Evolutionary conservation across 2,888 invertebrate species (phyloP).

Genomic region (Apamea epomidion): DNA sequence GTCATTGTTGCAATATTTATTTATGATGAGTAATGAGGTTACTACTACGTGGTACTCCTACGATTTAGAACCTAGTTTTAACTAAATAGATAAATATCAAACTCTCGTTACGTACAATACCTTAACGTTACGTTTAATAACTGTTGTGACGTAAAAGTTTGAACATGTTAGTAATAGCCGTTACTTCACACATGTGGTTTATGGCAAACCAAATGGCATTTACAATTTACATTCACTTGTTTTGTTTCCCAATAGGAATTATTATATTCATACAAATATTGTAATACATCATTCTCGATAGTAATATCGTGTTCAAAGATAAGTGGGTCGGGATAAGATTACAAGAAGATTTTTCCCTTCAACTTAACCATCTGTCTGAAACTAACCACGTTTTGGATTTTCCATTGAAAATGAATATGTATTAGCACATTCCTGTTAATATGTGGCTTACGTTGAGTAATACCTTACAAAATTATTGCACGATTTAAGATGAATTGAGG

Average conservation of each 20-base stretch:
- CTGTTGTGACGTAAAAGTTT: slow-evolving; percentile 55
- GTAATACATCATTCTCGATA: slow-evolving; percentile 7
- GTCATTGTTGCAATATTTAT: slow-evolving; percentile 40
- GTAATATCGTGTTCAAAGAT: slow-evolving; percentile 10
- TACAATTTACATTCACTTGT: slow-evolving; percentile 25
- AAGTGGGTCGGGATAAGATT: slow-evolving; percentile 21
- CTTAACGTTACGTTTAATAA: slow-evolving; percentile 59
- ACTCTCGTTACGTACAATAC: slow-evolving; percentile 40
- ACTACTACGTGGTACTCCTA: slow-evolving; percentile 16
- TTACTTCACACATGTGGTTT: slow-evolving; percentile 45
- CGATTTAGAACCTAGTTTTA: slow-evolving; percentile 46
- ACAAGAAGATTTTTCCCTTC: neutral
- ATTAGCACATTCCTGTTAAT: neutral
- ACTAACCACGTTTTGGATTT: neutral
- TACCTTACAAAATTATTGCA: slow-evolving; percentile 20
- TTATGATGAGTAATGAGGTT: slow-evolving; percentile 34
- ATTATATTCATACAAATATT: slow-evolving; percentile 5
- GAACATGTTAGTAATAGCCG: slow-evolving; percentile 35
- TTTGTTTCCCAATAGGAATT: slow-evolving; percentile 28
- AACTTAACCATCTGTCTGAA: neutral
- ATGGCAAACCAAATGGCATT: slow-evolving; percentile 37
- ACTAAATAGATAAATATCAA: slow-evolving; percentile 54
- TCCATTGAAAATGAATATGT: neutral
- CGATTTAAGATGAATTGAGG: slow-evolving; percentile 10
- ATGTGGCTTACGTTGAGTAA: neutral